Evolutionary conservation across 53 echinoderm and acorn worm genomes (phyloP), one percentile per base, ranked within the genome.

Genomic region (Stichopus horrens): DNA sequence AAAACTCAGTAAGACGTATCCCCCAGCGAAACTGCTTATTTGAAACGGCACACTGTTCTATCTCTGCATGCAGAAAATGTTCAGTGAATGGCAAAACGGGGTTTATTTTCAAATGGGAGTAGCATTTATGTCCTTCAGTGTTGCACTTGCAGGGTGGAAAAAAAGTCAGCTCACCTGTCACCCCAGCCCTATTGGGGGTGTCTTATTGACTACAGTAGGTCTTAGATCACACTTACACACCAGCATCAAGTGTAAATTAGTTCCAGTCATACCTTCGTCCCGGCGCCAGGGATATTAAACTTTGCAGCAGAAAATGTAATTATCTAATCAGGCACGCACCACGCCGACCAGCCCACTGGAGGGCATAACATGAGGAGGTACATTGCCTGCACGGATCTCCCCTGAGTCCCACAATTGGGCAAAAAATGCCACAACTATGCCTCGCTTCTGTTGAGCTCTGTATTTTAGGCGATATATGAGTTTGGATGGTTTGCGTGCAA

Each of bases 301-400:
- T 81, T 81, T 81, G 55, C 54, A 51, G 81, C 56, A 18, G 53
- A 57, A 81, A 81, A 81, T 81, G 81, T 81, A 81, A 81, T 81
- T 81, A 81, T 81, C 81, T 81, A 81, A 81, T 81, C 81, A 81
- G 22, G 81, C 81, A 81, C 81, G 58, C 81, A 81, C 81, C 81
- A 81, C 18, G 81, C 81, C 56, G 81, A 57, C 81, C 81, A 57
- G 58, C 81, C 81, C 81, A 81, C 81, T 81, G 81, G 54, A 81
- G 81, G 81, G 81, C 81, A 81, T 81, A 56, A 56, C 81, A 81
- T 81, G 81, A 56, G 57, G 81, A 81, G 81, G 81, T 57, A 81
- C 56, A 56, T 57, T 57, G 21, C 19, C 57, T 14, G 81, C 21
- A 56, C 81, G 55, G 81, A 81, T 81, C 81, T 81, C 81, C 81